Base-by-base conservation (phyloP, 2,888 invertebrate species). In the Tineola bisselliella region DNA sequence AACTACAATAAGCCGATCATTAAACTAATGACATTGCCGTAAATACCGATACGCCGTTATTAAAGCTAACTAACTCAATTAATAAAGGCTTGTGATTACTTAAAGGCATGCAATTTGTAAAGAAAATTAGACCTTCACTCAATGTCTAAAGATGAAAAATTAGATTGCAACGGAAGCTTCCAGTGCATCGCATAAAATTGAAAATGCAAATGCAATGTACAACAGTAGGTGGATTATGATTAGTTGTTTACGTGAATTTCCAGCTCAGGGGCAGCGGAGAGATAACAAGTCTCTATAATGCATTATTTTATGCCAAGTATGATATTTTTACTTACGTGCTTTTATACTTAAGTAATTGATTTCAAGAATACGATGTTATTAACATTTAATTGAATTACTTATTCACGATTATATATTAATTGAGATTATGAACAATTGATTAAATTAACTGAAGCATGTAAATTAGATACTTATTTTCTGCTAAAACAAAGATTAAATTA, bases 21-120 rank as follows among this genome's bases (percentile, higher is more conserved):
- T 74, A 73, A 68, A 68, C 73, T 79, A 79, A 81, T 79, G 75
- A 80, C 70, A 69, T 66, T 63, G 70, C 67, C 70, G 73, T 75
- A 75, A 76, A 74, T 70, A 76, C 70, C 71, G 75, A 78, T 75
- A 75, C 67, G 66, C 64, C 70, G 69, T 73, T 73, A 75, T 75
- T 75, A 75, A 70, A 74, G 68, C 69, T 65, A 70, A 75, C 76
- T 75, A 73, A 77, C 72, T 76, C 75, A 75, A 77, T 78, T 76
- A 81, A 73, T 72, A 70, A 66, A 64, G 33, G 33, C 58, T 33
- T 19, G 58, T 33, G 19, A 58, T 58, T 58, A 58, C 58, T 58
- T 58, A 58, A 56, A 56, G 56, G 8, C 33, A 13, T 13, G 33
- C 31, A 33, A 31, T 58, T 15, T 58, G 30, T 15, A 33, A 31